Base-by-base conservation (phyloP, 2,113 vertebrate genomes). In the Malurus alboscapulatus region DNA sequence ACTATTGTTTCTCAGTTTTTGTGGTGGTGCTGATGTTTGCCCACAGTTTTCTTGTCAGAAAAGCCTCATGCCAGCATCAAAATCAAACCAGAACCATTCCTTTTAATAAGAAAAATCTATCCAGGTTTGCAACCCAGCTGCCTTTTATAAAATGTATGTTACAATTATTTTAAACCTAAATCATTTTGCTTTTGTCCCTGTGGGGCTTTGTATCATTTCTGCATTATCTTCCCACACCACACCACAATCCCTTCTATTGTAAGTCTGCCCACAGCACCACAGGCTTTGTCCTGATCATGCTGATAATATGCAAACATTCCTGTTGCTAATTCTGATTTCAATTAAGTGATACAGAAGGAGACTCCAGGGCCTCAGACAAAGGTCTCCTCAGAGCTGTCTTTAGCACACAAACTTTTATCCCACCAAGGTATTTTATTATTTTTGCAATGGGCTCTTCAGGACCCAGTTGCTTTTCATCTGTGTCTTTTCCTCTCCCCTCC, bases 261-360 rank as follows among this genome's bases (percentile, higher is more conserved):
- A 19, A 65, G 29, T 48, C 34, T 86, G 40, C 21, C 57, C 38
- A 62, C 12, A 88, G 50, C 68, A 83, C n/a, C 63, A 36, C 44
- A 87, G 73, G 54, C 51, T 95, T 92, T 89, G 20, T 90, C 66
- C 45, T 81, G 82, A 86, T 85, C 76, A 18, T 67, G 59, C 65
- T 88, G 90, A 93, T 88, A 91, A 87, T 57, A 85, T 79, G 14
- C 48, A 86, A 24, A 30, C 27, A 79, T 92, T 79, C 42, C 25
- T 74, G 58, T 66, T 82, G 57, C 47, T 92, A 92, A 79, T 88
- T 91, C 68, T 93, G 59, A 92, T 91, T 92, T 85, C 57, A 81
- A n/a, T 87, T 94, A 95, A 92, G 62, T 72, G 68, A 92, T 86
- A 92, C 40, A 80, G 36, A 94, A 74, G 17, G 90, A 55, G 10